Base-by-base conservation (phyloP, 2,888 invertebrate species). In the Trilocha varians region DNA sequence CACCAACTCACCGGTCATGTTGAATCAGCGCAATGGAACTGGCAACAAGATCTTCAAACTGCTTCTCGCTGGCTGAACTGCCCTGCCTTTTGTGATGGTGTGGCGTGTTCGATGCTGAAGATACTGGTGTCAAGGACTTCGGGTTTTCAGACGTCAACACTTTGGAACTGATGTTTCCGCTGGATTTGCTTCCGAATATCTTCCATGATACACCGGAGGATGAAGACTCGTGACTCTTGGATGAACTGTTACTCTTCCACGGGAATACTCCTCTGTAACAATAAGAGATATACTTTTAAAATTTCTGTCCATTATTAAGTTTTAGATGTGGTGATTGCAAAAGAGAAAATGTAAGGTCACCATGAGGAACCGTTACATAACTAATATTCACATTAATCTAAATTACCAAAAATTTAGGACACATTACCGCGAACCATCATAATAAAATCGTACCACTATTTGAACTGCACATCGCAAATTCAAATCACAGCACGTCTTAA, bases 21-120 rank as follows among this genome's bases (percentile, higher is more conserved):
- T 91, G 91, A 55, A 93, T 92, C 41, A 92, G 76, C 9, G 92
- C 92, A 41, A 91, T 88, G 17, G 91, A 92, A 55, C 92, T 91
- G 34, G 91, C 91, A 13, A 91, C 88, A 16, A 89, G 82, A 58
- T 88, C 88, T 46, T 88, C 87, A 51, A 86, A 87, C 64, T 86
- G 86, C 60, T 87, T 87, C 62, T 85, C 86, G 49, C 86, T 87
- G 16, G 87, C 82, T 0, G 86, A 84, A 43, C 87, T 87, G 5
- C 78, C 84, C 52, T 86, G 84, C 43, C 84, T 59, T 57, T 70
- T 76, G 54, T 82, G 83, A 48, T 78, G 80, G 38, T 79, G 70
- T 5, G 83, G 80, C 39, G 89, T 78, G 50, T 78, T 73, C 1
- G 73, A 65, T 1, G 67, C 75, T 0, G 83, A 83, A 0, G 83